Conservation (phyloP, 2,797 vertebrate genomes). For the Fringilla coelebs region DNA sequence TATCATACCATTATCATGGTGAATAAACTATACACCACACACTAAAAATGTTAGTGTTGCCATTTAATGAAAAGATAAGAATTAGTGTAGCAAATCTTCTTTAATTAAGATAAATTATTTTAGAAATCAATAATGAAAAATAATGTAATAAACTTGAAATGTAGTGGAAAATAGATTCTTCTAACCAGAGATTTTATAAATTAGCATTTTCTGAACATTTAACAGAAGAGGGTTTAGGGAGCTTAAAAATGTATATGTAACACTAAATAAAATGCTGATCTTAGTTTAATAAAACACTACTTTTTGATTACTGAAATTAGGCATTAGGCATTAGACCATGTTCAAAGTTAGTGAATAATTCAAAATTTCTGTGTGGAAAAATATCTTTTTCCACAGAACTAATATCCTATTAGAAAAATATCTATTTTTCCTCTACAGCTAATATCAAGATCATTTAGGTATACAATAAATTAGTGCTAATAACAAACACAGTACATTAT, state of each 20-base stretch:
- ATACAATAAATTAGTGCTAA: background rate
- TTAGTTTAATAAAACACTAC: background rate
- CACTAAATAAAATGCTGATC: background rate
- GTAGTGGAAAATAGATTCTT: conserved; percentile 1
- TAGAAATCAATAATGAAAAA: background rate
- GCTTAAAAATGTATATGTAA: background rate
- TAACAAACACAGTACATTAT: background rate
- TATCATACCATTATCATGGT: background rate
- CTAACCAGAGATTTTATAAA: background rate
- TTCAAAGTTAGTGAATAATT: background rate
- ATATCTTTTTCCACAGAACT: background rate
- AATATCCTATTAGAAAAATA: background rate
- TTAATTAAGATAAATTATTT: conserved; percentile 29
- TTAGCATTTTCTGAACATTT: background rate
- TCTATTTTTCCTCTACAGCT: background rate
- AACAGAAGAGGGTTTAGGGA: background rate
- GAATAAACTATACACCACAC: background rate
- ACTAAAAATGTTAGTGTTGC: background rate
- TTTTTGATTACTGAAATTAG: background rate
- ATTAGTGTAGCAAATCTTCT: conserved; percentile 19
- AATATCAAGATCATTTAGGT: background rate
- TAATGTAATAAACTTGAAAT: background rate
- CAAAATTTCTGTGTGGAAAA: background rate
- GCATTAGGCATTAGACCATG: background rate
- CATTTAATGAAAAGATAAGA: conserved; percentile 12